Conservation (phyloP, 1,140 invertebrate genomes). For the Zaprionus davidi region DNA sequence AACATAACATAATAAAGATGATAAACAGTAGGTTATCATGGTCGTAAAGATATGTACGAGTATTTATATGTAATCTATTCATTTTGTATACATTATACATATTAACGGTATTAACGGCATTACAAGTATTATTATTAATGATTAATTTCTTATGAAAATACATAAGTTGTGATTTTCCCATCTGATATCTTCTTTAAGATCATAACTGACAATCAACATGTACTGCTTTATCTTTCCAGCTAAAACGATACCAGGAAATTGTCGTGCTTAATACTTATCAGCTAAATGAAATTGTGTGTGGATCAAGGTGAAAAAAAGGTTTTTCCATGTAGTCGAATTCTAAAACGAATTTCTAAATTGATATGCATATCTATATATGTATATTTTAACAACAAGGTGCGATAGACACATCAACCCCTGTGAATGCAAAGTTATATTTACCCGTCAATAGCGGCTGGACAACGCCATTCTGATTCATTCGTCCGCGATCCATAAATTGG, state of each 20-base stretch:
- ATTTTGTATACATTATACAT: background rate
- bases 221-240: background rate
- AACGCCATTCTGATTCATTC: constrained; percentile 89
- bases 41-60: background rate
- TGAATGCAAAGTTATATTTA: constrained; percentile 72
- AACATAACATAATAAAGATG: background rate
- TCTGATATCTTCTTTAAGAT: background rate
- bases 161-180: too few relatives aligned
- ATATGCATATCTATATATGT: background rate
- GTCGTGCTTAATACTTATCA: background rate
- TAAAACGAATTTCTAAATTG: background rate
- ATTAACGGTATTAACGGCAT: background rate
- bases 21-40: constrained; percentile 4
- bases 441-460: constrained; percentile 92
- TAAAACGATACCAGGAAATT: background rate
- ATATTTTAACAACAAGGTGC: background rate
- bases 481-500: constrained; percentile 83
- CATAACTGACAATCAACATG: background rate
- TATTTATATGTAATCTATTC: background rate
- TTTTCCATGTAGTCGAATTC: constrained; percentile 1
- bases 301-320: background rate
- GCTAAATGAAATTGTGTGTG: background rate
- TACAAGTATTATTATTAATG: background rate
- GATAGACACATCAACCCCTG: background rate
- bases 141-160: background rate